phyloP scores from a whole-genome alignment of 2,797 vertebrate species.

The Bradypodion ventrale region DNA sequence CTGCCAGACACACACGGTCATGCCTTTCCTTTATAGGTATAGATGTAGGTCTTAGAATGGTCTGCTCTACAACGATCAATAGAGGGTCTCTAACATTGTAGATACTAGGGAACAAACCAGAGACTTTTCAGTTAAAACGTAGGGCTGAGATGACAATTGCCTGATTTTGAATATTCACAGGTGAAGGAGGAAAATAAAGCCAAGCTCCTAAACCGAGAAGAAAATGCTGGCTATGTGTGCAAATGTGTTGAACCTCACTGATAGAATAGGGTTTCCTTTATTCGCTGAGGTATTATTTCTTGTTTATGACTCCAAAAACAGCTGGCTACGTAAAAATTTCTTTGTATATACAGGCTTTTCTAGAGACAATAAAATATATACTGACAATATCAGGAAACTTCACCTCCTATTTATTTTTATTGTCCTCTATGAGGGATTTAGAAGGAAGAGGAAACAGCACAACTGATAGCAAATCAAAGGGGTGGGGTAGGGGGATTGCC shows the following conservation, averaged over 20 bases:
- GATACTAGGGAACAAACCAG: background rate
- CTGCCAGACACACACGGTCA: no score
- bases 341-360: background rate
- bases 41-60: background rate
- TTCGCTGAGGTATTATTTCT: no score
- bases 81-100: background rate
- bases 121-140: background rate
- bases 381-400: slow-evolving; percentile 9
- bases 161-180: background rate
- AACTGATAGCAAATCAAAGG: slow-evolving; percentile 11
- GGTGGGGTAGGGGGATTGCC: background rate
- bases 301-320: background rate
- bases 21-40: no score
- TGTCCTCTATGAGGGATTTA: slow-evolving; percentile 5
- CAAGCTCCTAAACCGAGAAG: no score
- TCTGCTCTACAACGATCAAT: background rate
- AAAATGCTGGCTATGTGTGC: no score
- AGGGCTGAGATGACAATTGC: background rate
- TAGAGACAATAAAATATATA: slow-evolving; percentile 3
- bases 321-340: background rate
- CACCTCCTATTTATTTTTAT: slow-evolving; percentile 19
- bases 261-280: no score
- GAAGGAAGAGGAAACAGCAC: background rate
- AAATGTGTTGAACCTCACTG: no score
- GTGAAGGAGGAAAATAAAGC: no score